Base-by-base conservation (phyloP, 1,140 invertebrate genomes). In the Stenopsyche tienmushanensis region DNA sequence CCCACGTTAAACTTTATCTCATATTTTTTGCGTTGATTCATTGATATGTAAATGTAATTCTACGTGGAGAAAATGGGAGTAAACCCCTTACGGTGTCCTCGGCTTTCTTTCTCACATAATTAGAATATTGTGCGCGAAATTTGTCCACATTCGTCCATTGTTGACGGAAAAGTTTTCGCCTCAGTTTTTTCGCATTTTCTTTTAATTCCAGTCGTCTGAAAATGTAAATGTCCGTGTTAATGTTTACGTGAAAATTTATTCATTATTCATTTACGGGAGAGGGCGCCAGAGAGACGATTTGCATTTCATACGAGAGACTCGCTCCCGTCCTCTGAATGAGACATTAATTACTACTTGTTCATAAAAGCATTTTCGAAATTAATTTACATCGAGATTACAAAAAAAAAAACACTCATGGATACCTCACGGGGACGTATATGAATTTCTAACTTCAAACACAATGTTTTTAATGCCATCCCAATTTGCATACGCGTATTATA, bases 211-310 rank as follows among this genome's bases (percentile, higher is more conserved):
- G 39, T 50, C 25, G 9, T 34, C 39, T 23, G 20, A 58, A 67
- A 64, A 64, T 64, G 57, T 49, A 65, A 68, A 68, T 68, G 52
- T 59, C 45, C 66, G 62, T 60, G 66, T 64, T 68, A 68, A 68
- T 68, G 62, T 65, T 68, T 68, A 64, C 62, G 62, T 55, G 66
- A 65, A 68, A 68, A 68, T 68, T 68, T 68, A 68, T 68, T 68
- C 66, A 68, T 68, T 68, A 68, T 68, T 68, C 66, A 53, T 65
- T 62, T 62, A 68, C 26, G 45, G 34, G 17, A 59, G 66, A 53
- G 29, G 29, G 25, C 41, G 26, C 49, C 18, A 26, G 15, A 29
- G 34, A 25, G 54, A 34, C 15, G 57, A 68, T 68, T 68, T 68
- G 57, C 66, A 68, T 68, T 68, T 68, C 62, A 65, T 68, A 68